Percentiles rank a stretch among this genome's conserved stretches.
Evolutionary conservation across 2,113 vertebrate species (phyloP).

Genomic region (Chloropsis cyanopogon): DNA sequence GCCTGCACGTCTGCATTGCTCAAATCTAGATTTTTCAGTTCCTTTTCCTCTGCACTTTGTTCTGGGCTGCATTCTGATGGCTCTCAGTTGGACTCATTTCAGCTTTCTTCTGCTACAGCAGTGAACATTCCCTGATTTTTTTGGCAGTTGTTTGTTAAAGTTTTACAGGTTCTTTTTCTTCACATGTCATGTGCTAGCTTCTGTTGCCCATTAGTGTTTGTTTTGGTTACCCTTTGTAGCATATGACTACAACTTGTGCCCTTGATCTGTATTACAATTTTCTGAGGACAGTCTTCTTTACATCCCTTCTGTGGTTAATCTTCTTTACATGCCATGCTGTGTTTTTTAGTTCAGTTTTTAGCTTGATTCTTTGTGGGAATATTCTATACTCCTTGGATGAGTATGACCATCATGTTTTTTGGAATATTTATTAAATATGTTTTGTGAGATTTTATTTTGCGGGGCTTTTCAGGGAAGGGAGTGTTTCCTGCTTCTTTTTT

Average conservation of each 20-base stretch:
- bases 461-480: not conserved
- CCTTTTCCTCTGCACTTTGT: not conserved
- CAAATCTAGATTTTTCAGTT: not conserved
- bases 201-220: not conserved
- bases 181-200: not conserved
- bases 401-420: not conserved
- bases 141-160: not conserved
- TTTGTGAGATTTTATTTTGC: not conserved
- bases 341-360: not conserved
- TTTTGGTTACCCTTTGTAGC: slow-evolving; percentile 1
- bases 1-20: not conserved
- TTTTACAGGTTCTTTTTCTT: not conserved
- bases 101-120: not conserved
- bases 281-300: not conserved
- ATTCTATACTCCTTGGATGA: not conserved
- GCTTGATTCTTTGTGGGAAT: not conserved
- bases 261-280: not conserved
- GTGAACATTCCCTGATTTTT: not conserved
- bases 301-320: not conserved
- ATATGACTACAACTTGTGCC: not conserved
- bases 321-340: not conserved
- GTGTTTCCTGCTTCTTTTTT: not conserved
- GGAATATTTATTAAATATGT: not conserved
- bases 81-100: not conserved
- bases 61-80: not conserved